Percentiles rank a stretch among this genome's conserved stretches.
Evolutionary conservation across 2,113 vertebrate genomes (phyloP).

Genomic region (Cynoglossus semilaevis): DNA sequence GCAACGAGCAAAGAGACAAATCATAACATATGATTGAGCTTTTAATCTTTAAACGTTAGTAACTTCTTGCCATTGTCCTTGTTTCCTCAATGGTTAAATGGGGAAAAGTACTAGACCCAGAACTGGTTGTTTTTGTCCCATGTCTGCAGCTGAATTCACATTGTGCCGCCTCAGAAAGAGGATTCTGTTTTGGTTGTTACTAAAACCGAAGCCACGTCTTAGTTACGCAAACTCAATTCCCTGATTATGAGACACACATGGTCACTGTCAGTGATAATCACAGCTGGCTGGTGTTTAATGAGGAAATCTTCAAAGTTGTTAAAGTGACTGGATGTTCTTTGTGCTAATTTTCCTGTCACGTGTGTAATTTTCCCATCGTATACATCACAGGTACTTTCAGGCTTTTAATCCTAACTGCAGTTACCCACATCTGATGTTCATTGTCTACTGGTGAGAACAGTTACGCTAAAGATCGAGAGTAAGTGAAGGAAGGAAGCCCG

Average conservation of each 20-base stretch:
- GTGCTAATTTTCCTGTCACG: constrained; percentile 56
- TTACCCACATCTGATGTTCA: constrained; percentile 66
- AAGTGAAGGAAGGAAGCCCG: constrained; percentile 30
- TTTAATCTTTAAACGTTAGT: too few relatives aligned
- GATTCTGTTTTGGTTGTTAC: constrained; percentile 9
- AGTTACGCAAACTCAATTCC: constrained; percentile 24
- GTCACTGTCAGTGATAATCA: constrained; percentile 46
- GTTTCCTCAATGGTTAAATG: too few relatives aligned
- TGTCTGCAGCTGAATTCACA: constrained; percentile 11
- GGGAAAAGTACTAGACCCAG: too few relatives aligned
- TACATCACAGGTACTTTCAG: constrained; percentile 53
- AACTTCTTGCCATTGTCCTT: too few relatives aligned
- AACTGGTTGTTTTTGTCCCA: not conserved
- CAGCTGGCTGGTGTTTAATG: constrained; percentile 29
- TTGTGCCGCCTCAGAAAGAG: constrained; percentile 1
- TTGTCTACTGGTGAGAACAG: constrained; percentile 43
- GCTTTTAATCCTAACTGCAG: constrained; percentile 44
- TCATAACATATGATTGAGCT: too few relatives aligned
- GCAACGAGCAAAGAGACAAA: too few relatives aligned
- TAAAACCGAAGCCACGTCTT: constrained; percentile 37
- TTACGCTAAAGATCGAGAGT: constrained; percentile 21
- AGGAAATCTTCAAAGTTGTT: constrained; percentile 49
- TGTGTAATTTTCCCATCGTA: constrained; percentile 51
- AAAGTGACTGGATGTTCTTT: constrained; percentile 35
- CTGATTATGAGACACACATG: constrained; percentile 65